phyloP scores from a whole-genome alignment of 2,888 invertebrate species.

The Andrena marginata region DNA sequence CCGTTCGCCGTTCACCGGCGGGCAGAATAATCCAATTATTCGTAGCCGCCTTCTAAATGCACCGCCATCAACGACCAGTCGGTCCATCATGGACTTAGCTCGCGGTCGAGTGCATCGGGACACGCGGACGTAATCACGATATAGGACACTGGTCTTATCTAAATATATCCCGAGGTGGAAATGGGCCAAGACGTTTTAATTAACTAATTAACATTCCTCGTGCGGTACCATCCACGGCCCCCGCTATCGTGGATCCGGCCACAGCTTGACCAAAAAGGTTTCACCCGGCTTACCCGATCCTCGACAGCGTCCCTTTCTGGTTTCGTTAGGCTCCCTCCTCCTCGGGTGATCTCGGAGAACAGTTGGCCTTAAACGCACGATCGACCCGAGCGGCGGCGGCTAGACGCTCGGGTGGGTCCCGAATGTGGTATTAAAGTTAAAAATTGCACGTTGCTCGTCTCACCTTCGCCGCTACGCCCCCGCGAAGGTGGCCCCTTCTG shows the following conservation, averaged over 20 bases:
- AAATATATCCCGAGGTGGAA: constrained; percentile 71
- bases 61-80: constrained; percentile 29
- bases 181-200: constrained; percentile 69
- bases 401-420: constrained; percentile 1
- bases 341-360: neutral
- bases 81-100: constrained; percentile 65
- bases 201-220: constrained; percentile 72
- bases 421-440: constrained; percentile 66
- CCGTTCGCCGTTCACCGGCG: neutral
- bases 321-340: neutral
- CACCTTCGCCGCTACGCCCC: constrained; percentile 59
- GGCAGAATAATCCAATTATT: constrained; percentile 39
- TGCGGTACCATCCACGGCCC: constrained; percentile 37
- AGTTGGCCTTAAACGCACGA: constrained; percentile 3
- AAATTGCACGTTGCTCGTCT: constrained; percentile 66
- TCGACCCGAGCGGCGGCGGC: neutral
- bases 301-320: neutral
- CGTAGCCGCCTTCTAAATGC: constrained; percentile 40
- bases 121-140: constrained; percentile 55
- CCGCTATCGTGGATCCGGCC: constrained; percentile 41
- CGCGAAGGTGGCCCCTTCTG: constrained; percentile 41
- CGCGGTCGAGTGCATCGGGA: constrained; percentile 29
- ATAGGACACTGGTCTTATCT: constrained; percentile 63
- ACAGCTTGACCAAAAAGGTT: constrained; percentile 25
- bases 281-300: neutral